Evolutionary conservation across 2,888 invertebrate genomes (phyloP), one percentile per base, ranked within the genome.

Genomic region (Cynaeus angustus): DNA sequence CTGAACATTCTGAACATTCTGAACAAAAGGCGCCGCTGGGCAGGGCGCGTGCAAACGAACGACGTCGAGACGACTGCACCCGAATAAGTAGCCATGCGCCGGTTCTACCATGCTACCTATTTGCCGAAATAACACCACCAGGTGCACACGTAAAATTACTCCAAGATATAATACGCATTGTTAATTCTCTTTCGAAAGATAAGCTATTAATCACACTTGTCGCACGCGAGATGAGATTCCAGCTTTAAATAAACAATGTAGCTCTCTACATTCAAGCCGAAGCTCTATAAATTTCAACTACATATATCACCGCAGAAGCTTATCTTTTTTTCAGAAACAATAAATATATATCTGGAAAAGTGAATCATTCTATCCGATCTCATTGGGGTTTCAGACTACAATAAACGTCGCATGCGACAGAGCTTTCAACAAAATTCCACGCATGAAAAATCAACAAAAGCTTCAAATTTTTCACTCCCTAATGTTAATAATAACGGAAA

Each of bases 11-110:
- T 41, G 46, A 28, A 28, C 21, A 21, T 21, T 50, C 48, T 50
- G 33, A 46, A 41, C 59, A 38, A 21, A 28, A 38, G 30, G 50
- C 62, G 52, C 48, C 38, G 56, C 68, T 46, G 14, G 46, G 55
- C 52, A 70, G 45, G 62, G 66, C 66, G 59, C 66, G 50, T 55
- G 56, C 56, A 30, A 26, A 13, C n/a, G 41, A 37, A 50, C 65
- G 65, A 65, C 55, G 45, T 38, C 16, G 14, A 9, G 13, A 43
- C 43, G 58, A 46, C 10, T 38, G 43, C 64, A 43, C 14, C 58
- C 68, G 68, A 68, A 52, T 37, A 12, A 38, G 41, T 43, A 16
- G 26, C 41, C 56, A 56, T 56, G 56, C 56, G 56, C 56, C 56
- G 38, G 7, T 7, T 10, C 6, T 10, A 43, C 12, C 43, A 43